Base-by-base conservation (phyloP, 2,113 vertebrate genomes). In the Lampris megalopsis region DNA sequence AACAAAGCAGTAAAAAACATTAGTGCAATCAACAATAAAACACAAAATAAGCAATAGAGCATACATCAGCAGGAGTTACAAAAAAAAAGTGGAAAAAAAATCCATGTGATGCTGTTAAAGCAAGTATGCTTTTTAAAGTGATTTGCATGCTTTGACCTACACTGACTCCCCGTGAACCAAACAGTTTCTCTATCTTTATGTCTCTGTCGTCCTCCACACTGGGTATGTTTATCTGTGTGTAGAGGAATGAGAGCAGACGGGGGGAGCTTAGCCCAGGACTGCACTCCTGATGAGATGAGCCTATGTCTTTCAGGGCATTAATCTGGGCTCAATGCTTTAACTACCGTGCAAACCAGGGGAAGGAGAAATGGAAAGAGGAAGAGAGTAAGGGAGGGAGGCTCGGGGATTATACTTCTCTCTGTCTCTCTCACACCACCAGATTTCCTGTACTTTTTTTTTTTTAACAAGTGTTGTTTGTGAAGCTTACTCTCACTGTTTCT, bases 231-330 rank as follows among this genome's bases (percentile, higher is more conserved):
- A 45, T 57, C 61, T 41, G 8, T 50, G 52, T 52, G 36, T 43
- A 71, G 70, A 24, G 66, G 37, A 77, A 62, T 73, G 68, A 67
- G 62, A 72, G 59, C 75, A 59, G 66, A 77, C 56, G 41, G 54
- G 68, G 60, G n/a, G 68, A 76, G 77, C 68, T 89, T 80, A 86
- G 81, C 73, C 67, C n/a, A 35, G 63, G 66, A 50, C 75, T 54
- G 65, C 4, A 50, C 81, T 85, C 62, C 78, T 83, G 79, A 87
- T 35, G 37, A 73, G 83, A 91, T 86, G 85, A 91, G 83, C 73
- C 42, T 9, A 58, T 73, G 60, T 84, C 63, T 69, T 42, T 70
- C 68, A 60, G 41, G 10, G 9, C 54, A 5, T 76, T 92, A 91
- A 92, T 90, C 89, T 81, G 77, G 35, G 71, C 76, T 82, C 48